These are phyloP conservation scores for Parotocinclus haroldoi DNA, from an alignment of 2,797 vertebrate species.

Conservation along the genomic window DNA sequence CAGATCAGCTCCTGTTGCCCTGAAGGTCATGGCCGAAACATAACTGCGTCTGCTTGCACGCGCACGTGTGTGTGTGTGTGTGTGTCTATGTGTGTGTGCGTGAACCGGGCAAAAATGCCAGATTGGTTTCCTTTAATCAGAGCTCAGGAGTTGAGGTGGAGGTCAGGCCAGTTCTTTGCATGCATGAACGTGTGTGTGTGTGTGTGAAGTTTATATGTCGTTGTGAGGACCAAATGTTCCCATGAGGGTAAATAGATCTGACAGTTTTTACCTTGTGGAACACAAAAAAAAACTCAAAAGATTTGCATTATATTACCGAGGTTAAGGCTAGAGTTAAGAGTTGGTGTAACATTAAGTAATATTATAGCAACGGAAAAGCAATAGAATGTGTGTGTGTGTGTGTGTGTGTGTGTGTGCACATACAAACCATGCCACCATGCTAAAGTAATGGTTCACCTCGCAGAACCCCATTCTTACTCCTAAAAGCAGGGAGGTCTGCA, in stretches of 20 bases:
- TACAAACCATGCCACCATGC: constrained; percentile 19
- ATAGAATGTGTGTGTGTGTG: not conserved
- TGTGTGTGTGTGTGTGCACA: constrained; percentile 11
- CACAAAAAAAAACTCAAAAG: no score
- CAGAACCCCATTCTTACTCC: constrained; percentile 32
- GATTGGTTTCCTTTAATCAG: constrained; percentile 23
- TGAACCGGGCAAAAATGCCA: constrained; percentile 10
- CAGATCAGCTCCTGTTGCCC: constrained; percentile 60
- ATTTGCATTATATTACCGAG: no score
- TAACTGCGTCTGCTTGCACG: not conserved
- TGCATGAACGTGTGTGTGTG: constrained; percentile 15
- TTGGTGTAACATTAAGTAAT: no score
- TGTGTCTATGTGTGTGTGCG: no score
- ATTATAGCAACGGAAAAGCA: no score
- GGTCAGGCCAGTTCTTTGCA: constrained; percentile 9
- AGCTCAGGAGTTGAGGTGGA: not conserved
- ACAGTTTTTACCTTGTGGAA: no score
- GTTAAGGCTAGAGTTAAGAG: no score
- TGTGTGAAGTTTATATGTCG: not conserved
- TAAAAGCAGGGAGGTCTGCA: constrained; percentile 35
- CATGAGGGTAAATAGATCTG: no score
- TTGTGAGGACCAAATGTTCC: no score
- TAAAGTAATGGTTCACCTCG: constrained; percentile 37
- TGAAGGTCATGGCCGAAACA: constrained; percentile 10
- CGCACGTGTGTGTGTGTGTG: constrained; percentile 5